Percentiles rank a stretch among this genome's conserved stretches.
These are phyloP conservation scores for Agelas oroides DNA, from an alignment of 37 sponge, comb jelly and placozoan genomes.

Conservation along the genomic window DNA sequence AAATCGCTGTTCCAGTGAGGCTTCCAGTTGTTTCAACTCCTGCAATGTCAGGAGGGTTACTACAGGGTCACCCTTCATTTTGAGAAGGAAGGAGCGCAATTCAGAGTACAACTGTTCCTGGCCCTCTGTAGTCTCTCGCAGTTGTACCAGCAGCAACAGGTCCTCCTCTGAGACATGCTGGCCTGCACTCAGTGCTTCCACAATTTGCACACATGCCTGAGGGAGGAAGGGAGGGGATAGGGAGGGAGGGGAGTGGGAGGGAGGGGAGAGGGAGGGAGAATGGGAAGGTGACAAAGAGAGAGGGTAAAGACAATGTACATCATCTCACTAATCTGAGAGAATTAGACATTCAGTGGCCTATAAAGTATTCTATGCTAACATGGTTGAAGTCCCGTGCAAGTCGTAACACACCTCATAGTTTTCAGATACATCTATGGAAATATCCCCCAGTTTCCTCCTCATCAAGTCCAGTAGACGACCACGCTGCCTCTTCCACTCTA, in stretches of 20 bases:
- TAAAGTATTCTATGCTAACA: no score
- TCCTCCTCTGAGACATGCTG: conserved; percentile 26
- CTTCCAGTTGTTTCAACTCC: not conserved
- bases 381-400: not conserved
- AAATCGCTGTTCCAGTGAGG: conserved; percentile 24
- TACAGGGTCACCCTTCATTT: conserved; percentile 54
- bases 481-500: conserved; percentile 62
- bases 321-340: not conserved
- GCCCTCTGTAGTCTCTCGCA: conserved; percentile 10
- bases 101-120: conserved; percentile 27
- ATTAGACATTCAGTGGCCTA: not conserved
- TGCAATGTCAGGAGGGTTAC: conserved; percentile 30
- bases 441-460: conserved; percentile 18
- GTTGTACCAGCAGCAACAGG: conserved; percentile 38
- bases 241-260: not conserved
- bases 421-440: not conserved
- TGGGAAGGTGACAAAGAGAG: no score
- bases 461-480: conserved; percentile 40
- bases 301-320: no score
- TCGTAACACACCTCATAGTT: conserved; percentile 33
- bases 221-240: not conserved
- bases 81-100: conserved; percentile 9
- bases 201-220: conserved; percentile 52
- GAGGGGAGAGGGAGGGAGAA: no score
- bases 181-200: conserved; percentile 29